Conservation (phyloP, 2,113 vertebrate genomes). For the Apaloderma vittatum region DNA sequence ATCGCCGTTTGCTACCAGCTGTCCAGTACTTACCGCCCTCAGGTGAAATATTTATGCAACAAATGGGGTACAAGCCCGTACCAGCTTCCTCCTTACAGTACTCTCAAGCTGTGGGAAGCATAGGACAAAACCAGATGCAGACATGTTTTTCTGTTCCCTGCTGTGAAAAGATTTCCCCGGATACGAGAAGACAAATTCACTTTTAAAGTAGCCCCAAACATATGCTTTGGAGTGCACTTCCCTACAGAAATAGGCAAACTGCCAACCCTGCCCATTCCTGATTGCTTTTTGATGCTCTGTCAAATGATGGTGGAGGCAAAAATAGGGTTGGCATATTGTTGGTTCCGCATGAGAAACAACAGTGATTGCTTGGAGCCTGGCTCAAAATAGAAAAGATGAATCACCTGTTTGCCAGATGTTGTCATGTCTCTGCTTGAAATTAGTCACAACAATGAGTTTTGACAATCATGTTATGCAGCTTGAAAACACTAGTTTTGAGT, state of each 20-base stretch:
- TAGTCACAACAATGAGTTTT: constrained; percentile 1
- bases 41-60: neutral
- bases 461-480: neutral
- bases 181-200: neutral
- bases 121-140: neutral
- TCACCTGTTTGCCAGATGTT: constrained; percentile 19
- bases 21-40: neutral
- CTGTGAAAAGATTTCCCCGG: neutral
- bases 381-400: constrained; percentile 43
- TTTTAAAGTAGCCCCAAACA: neutral
- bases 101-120: neutral
- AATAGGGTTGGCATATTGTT: neutral
- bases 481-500: neutral
- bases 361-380: neutral
- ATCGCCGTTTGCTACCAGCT: fast-evolving
- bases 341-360: constrained; percentile 36
- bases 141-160: neutral
- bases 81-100: neutral
- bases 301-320: neutral
- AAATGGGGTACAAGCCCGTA: neutral
- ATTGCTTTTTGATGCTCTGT: constrained; percentile 3
- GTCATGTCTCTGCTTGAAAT: constrained; percentile 21
- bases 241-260: neutral
- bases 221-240: neutral
- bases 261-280: neutral